Percentiles rank a stretch among this genome's conserved stretches.
phyloP scores from a whole-genome alignment of 2,797 vertebrate genomes.

The Spinus olivaceus region DNA sequence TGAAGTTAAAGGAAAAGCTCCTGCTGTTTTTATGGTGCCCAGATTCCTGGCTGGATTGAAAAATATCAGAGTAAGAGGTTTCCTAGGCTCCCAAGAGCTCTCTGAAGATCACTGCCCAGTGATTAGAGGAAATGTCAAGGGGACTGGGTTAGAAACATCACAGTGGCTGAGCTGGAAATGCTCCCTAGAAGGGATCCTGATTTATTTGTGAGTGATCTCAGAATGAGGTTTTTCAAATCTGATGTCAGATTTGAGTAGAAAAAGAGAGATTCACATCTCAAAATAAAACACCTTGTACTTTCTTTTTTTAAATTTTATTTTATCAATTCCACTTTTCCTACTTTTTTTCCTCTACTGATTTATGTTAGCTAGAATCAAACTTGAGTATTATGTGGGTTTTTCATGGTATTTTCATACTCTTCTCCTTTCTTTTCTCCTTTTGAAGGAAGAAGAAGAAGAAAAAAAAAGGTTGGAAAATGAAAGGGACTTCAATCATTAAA shows the following conservation, averaged over 20 bases:
- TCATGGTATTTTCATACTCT: neutral
- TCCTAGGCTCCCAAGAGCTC: neutral
- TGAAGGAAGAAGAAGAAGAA: neutral
- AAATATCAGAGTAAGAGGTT: neutral
- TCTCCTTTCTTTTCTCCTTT: neutral
- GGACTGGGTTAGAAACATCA: neutral
- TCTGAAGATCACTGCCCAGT: neutral
- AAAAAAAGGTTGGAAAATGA: neutral
- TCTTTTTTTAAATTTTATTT: neutral
- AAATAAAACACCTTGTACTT: neutral
- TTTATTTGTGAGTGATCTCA: neutral
- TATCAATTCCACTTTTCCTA: neutral
- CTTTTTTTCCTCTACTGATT: neutral
- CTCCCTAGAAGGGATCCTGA: neutral
- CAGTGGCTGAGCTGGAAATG: neutral
- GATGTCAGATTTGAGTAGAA: neutral
- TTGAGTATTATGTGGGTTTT: neutral
- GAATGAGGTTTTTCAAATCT: neutral
- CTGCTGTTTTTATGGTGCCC: neutral
- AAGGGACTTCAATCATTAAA: neutral
- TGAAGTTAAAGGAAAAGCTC: constrained; percentile 17
- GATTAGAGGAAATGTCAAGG: neutral
- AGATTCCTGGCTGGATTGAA: neutral
- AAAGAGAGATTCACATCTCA: neutral
- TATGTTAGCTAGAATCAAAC: neutral